phyloP scores from a whole-genome alignment of 2,797 vertebrate genomes.

The Neopelma chrysocephalum region DNA sequence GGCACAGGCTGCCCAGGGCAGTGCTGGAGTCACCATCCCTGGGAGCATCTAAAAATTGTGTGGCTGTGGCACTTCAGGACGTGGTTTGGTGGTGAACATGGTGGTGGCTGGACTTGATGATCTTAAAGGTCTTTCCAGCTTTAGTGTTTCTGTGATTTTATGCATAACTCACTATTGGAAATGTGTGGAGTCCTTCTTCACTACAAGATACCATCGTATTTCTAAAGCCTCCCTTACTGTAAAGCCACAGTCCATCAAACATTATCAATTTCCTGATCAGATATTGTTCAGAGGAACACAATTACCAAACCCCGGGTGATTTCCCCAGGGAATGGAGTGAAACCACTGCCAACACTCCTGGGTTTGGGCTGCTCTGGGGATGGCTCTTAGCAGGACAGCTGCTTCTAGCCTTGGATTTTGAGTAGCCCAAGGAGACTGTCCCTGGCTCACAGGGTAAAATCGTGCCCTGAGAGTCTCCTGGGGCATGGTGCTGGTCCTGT shows the following conservation, averaged over 20 bases:
- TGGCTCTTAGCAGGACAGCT: not conserved
- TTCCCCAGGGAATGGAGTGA: not conserved
- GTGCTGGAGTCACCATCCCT: not conserved
- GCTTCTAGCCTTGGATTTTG: not conserved
- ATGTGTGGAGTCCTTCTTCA: not conserved
- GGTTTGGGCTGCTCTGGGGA: not conserved
- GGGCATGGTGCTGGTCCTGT: accelerated
- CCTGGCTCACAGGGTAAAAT: not conserved
- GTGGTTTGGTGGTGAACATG: no score
- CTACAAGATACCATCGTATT: not conserved
- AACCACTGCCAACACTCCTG: not conserved
- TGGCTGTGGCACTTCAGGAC: not conserved
- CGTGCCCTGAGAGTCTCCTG: accelerated
- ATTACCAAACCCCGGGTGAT: not conserved
- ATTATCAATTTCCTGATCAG: not conserved
- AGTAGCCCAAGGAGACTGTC: not conserved
- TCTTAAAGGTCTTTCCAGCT: not conserved
- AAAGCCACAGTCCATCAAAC: not conserved
- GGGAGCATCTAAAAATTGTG: not conserved
- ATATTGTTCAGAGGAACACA: not conserved
- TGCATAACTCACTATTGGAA: not conserved
- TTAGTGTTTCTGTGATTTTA: not conserved
- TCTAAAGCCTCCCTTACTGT: not conserved
- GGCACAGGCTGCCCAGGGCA: not conserved
- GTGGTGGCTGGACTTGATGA: not conserved